phyloP scores from a whole-genome alignment of 2,797 vertebrate species.

The Gobionotothen gibberifrons region DNA sequence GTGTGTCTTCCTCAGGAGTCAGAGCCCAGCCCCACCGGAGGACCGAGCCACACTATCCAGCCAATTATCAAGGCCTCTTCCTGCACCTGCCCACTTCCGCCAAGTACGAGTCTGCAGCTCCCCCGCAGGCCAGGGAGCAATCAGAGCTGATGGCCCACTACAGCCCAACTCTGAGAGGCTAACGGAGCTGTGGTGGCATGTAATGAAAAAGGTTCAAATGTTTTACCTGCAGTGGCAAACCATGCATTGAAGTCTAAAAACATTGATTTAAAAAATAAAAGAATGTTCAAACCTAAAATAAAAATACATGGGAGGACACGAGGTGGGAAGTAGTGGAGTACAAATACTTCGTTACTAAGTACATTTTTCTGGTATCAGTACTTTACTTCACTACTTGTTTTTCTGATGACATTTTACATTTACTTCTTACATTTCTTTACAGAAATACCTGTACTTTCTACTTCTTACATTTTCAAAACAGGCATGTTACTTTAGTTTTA shows the following conservation, averaged over 20 bases:
- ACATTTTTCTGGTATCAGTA: too few relatives aligned
- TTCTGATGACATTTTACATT: too few relatives aligned
- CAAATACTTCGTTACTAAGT: too few relatives aligned
- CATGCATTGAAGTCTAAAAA: neutral
- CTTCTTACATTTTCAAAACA: too few relatives aligned
- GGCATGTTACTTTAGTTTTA: too few relatives aligned
- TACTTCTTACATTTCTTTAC: too few relatives aligned
- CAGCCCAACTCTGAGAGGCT: conserved; percentile 39
- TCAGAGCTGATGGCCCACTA: conserved; percentile 57
- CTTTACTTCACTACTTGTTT: too few relatives aligned
- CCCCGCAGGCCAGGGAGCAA: conserved; percentile 65
- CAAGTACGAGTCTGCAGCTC: conserved; percentile 41
- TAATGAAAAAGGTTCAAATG: conserved; percentile 43
- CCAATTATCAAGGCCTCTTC: conserved; percentile 78
- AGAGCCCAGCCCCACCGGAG: conserved; percentile 61
- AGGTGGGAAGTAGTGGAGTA: too few relatives aligned
- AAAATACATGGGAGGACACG: too few relatives aligned
- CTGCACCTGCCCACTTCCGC: conserved; percentile 73
- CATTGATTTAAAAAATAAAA: too few relatives aligned
- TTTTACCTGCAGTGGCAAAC: conserved; percentile 17
- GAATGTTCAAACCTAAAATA: too few relatives aligned
- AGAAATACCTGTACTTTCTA: too few relatives aligned
- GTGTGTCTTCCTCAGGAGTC: conserved; percentile 72
- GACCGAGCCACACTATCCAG: conserved; percentile 61
- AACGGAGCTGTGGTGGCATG: conserved; percentile 14